phyloP scores from a whole-genome alignment of 2,113 vertebrate species.

The Scopus umbretta region DNA sequence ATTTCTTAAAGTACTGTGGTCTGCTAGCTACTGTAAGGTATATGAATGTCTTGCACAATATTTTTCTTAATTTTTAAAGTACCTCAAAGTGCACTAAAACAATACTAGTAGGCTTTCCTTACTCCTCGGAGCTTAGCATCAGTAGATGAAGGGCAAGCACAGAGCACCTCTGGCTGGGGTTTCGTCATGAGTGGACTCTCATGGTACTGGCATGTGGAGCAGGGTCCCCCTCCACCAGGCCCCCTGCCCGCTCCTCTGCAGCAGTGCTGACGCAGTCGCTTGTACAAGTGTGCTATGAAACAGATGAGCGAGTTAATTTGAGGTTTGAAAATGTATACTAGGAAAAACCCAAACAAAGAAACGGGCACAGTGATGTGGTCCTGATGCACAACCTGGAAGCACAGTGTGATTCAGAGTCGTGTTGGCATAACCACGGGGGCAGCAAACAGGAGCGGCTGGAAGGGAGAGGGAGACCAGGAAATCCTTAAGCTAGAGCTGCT shows the following conservation, averaged over 20 bases:
- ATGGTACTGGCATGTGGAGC: fast-evolving
- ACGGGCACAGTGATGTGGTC: background rate
- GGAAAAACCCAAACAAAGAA: background rate
- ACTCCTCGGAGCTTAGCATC: fast-evolving
- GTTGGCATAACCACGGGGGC: background rate
- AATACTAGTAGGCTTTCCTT: background rate
- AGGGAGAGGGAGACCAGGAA: conserved; percentile 16
- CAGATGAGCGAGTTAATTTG: background rate
- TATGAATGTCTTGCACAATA: background rate
- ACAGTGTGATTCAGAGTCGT: background rate
- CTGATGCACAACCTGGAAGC: fast-evolving
- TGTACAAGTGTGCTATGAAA: background rate
- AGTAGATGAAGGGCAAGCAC: background rate
- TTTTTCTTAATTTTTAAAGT: background rate
- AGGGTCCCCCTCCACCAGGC: background rate
- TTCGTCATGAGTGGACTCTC: fast-evolving
- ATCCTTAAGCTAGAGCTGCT: conserved; percentile 1
- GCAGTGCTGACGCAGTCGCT: fast-evolving
- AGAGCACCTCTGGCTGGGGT: background rate
- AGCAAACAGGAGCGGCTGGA: conserved; percentile 17
- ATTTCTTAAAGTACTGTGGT: background rate
- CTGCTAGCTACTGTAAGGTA: background rate
- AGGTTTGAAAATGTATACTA: background rate
- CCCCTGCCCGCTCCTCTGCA: fast-evolving
- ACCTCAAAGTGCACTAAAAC: background rate